Evolutionary conservation across 2,113 vertebrate genomes (phyloP).

Genomic region (Xiphophorus hellerii): DNA sequence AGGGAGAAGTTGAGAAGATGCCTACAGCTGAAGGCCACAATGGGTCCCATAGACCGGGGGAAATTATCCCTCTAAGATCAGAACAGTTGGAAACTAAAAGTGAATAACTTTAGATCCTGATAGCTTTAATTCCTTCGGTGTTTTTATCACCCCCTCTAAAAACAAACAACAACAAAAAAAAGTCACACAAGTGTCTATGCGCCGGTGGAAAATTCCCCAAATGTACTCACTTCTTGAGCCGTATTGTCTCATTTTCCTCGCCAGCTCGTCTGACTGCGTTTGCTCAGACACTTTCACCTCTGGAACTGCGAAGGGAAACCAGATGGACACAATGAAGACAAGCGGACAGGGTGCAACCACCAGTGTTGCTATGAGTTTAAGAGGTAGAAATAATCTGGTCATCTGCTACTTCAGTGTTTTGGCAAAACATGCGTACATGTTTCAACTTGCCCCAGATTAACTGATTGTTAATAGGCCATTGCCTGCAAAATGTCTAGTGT

Average conservation of each 20-base stretch:
- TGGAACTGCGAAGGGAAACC: slow-evolving; percentile 66
- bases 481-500: slow-evolving; percentile 12
- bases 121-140: background rate
- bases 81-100: background rate
- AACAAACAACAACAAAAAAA: background rate
- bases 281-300: slow-evolving; percentile 93
- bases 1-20: slow-evolving; percentile 62
- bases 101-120: background rate
- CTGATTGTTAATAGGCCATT: slow-evolving; percentile 33
- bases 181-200: background rate
- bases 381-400: slow-evolving; percentile 12
- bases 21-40: slow-evolving; percentile 57
- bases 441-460: slow-evolving; percentile 44
- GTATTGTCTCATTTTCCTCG: slow-evolving; percentile 88
- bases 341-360: background rate
- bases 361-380: background rate
- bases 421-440: slow-evolving; percentile 21
- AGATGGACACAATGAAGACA: background rate
- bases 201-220: slow-evolving; percentile 5
- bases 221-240: slow-evolving; percentile 85
- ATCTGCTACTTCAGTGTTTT: slow-evolving; percentile 17
- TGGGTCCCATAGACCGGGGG: slow-evolving; percentile 18
- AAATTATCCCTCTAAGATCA: slow-evolving; percentile 42
- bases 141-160: background rate
- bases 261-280: slow-evolving; percentile 89